Percentiles rank a stretch among this genome's conserved stretches.
These are phyloP conservation scores for Drosophila setosimentum DNA, from an alignment of 2,888 invertebrate species.

Conservation along the genomic window DNA sequence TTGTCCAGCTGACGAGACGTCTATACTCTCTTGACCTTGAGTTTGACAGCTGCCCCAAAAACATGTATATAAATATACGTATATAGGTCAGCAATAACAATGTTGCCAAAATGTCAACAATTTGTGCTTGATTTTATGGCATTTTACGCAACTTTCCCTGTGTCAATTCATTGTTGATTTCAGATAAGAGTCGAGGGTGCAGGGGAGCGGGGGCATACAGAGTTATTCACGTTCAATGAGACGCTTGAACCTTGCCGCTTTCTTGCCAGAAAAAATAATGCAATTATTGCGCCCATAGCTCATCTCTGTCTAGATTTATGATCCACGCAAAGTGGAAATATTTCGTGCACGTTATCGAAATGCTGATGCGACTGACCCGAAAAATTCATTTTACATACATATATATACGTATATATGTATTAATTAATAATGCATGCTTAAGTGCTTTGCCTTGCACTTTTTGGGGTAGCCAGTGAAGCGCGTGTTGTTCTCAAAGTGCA, in stretches of 20 bases:
- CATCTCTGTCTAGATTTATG: constrained; percentile 32
- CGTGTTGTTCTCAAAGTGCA: constrained; percentile 28
- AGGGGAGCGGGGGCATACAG: not conserved
- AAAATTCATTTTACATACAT: constrained; percentile 29
- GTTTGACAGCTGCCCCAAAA: constrained; percentile 56
- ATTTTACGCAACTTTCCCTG: constrained; percentile 77
- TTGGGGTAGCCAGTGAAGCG: constrained; percentile 21
- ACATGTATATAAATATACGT: constrained; percentile 6
- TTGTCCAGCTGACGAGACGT: constrained; percentile 36
- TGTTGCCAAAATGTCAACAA: constrained; percentile 51
- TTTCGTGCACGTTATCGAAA: constrained; percentile 42
- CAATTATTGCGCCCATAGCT: constrained; percentile 54
- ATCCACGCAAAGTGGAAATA: not conserved
- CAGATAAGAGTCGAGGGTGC: not conserved
- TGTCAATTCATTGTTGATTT: constrained; percentile 26
- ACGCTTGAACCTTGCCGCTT: constrained; percentile 57
- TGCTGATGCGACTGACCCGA: constrained; percentile 49
- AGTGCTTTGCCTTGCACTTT: constrained; percentile 68
- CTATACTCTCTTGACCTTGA: constrained; percentile 73
- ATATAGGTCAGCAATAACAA: constrained; percentile 14
- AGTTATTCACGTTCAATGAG: constrained; percentile 76
- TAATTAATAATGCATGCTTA: constrained; percentile 40
- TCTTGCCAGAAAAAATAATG: constrained; percentile 38
- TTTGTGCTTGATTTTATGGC: constrained; percentile 66
- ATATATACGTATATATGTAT: constrained; percentile 1